These are phyloP conservation scores for Chymomyza procnemis DNA, from an alignment of 2,888 invertebrate genomes.

Conservation along the genomic window DNA sequence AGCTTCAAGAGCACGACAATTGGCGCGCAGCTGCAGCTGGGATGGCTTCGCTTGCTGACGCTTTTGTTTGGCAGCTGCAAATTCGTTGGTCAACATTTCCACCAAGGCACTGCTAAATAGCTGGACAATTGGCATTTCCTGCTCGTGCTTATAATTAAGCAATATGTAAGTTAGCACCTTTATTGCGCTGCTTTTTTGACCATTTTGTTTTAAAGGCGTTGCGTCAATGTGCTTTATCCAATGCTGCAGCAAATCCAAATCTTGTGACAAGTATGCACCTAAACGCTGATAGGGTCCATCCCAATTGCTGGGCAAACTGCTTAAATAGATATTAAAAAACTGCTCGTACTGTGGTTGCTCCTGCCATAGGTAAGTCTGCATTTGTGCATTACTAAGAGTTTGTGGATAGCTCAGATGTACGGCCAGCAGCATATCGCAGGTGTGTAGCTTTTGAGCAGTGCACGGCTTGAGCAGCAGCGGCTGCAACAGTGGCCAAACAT, in stretches of 20 bases:
- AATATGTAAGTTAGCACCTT: constrained; percentile 26
- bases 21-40: constrained; percentile 20
- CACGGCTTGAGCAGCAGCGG: constrained; percentile 32
- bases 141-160: constrained; percentile 5
- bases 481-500: constrained; percentile 44
- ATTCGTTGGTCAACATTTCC: constrained; percentile 32
- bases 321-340: constrained; percentile 42
- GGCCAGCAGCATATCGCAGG: constrained; percentile 37
- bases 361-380: constrained; percentile 37
- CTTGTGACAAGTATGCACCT: constrained; percentile 32
- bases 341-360: constrained; percentile 28
- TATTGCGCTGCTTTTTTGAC: constrained; percentile 28
- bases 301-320: constrained; percentile 14
- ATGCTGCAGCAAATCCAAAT: neutral
- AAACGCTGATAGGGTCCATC: constrained; percentile 22
- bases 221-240: constrained; percentile 33
- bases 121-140: constrained; percentile 3
- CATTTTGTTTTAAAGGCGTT: constrained; percentile 26
- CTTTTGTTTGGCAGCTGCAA: constrained; percentile 10
- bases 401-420: constrained; percentile 34
- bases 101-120: constrained; percentile 31
- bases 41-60: neutral
- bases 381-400: constrained; percentile 18
- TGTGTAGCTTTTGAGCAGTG: constrained; percentile 12
- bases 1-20: constrained; percentile 33